These are phyloP conservation scores for Molorchus minor DNA, from an alignment of 2,888 invertebrate genomes.

Conservation along the genomic window DNA sequence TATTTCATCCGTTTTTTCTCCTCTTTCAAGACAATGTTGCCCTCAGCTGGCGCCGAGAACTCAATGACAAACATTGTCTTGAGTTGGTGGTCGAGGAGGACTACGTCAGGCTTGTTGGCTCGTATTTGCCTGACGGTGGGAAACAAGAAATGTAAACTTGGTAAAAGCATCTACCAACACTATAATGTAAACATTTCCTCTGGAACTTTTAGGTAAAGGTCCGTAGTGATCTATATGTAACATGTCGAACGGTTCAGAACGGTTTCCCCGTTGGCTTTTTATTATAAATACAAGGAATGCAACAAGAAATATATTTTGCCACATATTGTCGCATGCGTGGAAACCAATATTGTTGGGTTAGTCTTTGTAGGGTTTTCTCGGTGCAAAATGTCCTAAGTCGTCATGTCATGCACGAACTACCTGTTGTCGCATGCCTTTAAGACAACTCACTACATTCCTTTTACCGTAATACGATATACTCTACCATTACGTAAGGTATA, in stretches of 20 bases:
- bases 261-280: neutral
- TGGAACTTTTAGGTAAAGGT: neutral
- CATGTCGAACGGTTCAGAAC: too few species aligned
- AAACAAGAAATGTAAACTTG: too few species aligned
- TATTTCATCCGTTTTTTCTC: too few species aligned
- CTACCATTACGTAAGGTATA: slow-evolving; percentile 30
- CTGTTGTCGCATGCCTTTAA: slow-evolving; percentile 49
- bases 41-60: too few species aligned
- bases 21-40: too few species aligned
- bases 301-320: neutral
- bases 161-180: too few species aligned
- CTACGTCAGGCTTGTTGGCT: too few species aligned
- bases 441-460: slow-evolving; percentile 47
- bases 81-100: too few species aligned
- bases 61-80: too few species aligned
- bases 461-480: slow-evolving; percentile 36
- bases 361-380: neutral
- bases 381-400: slow-evolving; percentile 56
- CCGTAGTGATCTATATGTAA: neutral
- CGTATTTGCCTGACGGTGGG: too few species aligned
- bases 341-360: neutral
- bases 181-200: neutral
- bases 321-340: neutral
- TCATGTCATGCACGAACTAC: slow-evolving; percentile 52
- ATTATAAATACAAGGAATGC: neutral